phyloP scores from a whole-genome alignment of 2,113 vertebrate species.

The Chamaea fasciata region DNA sequence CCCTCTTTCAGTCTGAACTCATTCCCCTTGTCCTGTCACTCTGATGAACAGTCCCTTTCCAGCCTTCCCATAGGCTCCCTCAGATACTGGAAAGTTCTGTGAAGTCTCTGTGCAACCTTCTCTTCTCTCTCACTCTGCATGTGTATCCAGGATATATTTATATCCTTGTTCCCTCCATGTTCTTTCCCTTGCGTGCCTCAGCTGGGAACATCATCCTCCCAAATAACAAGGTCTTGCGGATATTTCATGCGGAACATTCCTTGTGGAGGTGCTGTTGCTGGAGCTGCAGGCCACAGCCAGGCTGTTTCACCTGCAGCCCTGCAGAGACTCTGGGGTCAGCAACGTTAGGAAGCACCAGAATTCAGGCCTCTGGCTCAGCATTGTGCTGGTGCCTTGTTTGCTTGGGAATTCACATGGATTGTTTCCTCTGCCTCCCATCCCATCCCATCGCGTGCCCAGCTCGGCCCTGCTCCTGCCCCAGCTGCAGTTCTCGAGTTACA shows the following conservation, averaged over 20 bases:
- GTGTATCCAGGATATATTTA: background rate
- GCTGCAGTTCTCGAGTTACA: background rate
- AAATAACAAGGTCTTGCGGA: background rate
- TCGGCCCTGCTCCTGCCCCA: background rate
- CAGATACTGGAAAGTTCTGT: background rate
- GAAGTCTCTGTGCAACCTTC: background rate
- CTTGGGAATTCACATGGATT: rapidly evolving
- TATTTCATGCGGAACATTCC: background rate
- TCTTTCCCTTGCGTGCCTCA: background rate
- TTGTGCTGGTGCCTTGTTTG: background rate
- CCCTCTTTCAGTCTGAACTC: background rate
- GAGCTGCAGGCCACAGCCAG: background rate
- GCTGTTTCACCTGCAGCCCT: background rate
- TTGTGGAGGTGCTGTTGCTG: rapidly evolving
- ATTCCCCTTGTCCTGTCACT: background rate
- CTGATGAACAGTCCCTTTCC: background rate
- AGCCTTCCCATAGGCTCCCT: background rate
- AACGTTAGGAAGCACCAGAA: background rate
- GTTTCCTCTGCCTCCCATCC: background rate
- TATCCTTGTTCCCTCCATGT: background rate
- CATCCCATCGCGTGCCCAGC: rapidly evolving
- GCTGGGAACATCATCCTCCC: rapidly evolving
- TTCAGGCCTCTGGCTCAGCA: background rate
- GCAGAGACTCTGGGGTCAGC: background rate
- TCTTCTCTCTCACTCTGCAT: background rate